Conservation (phyloP, 2,888 invertebrate genomes). For the Iselma pallidipennis region DNA sequence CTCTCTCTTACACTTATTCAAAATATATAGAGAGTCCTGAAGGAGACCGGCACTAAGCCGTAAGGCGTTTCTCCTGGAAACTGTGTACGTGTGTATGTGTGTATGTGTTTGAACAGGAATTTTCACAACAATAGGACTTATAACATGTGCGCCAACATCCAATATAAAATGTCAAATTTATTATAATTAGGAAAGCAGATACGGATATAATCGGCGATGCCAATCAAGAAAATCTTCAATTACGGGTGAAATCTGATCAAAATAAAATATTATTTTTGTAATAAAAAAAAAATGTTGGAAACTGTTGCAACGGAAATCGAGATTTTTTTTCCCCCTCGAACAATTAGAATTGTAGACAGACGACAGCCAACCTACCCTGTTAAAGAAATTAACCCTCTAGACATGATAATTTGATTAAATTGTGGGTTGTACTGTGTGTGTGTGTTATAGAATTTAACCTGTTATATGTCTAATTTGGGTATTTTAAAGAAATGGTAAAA, state of each 20-base stretch:
- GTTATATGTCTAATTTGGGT: not conserved
- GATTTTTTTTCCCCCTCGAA: too few species aligned
- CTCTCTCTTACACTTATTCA: conserved; percentile 19
- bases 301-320: too few species aligned
- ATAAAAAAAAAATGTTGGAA: too few species aligned
- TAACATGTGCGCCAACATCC: not conserved
- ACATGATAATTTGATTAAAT: conserved; percentile 2
- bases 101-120: not conserved
- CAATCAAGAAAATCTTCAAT: too few species aligned
- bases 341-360: not conserved
- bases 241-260: too few species aligned
- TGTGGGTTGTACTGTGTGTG: not conserved
- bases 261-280: too few species aligned
- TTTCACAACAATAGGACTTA: not conserved
- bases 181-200: not conserved
- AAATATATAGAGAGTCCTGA: not conserved
- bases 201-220: too few species aligned
- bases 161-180: not conserved
- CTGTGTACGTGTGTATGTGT: not conserved
- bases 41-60: not conserved
- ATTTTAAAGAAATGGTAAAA: not conserved
- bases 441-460: not conserved
- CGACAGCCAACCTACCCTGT: not conserved
- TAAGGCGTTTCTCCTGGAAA: not conserved
- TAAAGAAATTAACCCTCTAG: not conserved